Conservation (phyloP, 1,140 invertebrate genomes). For the Rhopalosiphum padi region DNA sequence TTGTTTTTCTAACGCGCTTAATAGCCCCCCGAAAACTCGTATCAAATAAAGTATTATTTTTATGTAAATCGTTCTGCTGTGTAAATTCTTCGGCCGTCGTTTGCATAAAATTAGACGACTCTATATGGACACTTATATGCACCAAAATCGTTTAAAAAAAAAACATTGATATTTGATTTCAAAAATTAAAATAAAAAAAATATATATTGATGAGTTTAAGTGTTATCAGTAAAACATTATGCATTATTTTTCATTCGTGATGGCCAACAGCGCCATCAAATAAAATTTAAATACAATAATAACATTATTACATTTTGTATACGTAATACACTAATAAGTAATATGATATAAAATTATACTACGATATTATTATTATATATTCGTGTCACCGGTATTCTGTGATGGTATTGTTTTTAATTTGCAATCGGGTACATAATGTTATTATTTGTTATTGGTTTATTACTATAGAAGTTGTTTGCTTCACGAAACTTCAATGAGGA, state of each 20-base stretch:
- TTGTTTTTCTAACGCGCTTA: constrained; percentile 8
- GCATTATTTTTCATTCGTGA: not conserved
- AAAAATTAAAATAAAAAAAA: not conserved
- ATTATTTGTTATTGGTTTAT: not conserved
- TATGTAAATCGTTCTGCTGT: constrained; percentile 37
- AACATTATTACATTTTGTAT: not conserved
- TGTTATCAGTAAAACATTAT: not conserved
- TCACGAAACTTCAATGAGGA: not conserved
- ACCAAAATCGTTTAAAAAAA: not conserved
- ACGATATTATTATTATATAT: not conserved
- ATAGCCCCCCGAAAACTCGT: constrained; percentile 25
- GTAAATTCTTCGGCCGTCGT: constrained; percentile 9
- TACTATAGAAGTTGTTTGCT: not conserved
- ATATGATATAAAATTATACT: not conserved
- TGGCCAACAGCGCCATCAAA: not conserved
- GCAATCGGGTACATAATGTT: not conserved
- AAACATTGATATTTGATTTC: not conserved
- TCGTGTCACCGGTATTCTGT: not conserved
- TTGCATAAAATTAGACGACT: constrained; percentile 39
- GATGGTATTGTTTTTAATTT: not conserved
- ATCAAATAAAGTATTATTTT: constrained; percentile 44
- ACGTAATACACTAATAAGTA: not conserved
- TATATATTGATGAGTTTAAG: not conserved
- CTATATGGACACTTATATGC: not conserved
- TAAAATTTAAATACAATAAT: not conserved